Conservation (phyloP, 2,888 invertebrate species). For the Galerucella pusilla region DNA sequence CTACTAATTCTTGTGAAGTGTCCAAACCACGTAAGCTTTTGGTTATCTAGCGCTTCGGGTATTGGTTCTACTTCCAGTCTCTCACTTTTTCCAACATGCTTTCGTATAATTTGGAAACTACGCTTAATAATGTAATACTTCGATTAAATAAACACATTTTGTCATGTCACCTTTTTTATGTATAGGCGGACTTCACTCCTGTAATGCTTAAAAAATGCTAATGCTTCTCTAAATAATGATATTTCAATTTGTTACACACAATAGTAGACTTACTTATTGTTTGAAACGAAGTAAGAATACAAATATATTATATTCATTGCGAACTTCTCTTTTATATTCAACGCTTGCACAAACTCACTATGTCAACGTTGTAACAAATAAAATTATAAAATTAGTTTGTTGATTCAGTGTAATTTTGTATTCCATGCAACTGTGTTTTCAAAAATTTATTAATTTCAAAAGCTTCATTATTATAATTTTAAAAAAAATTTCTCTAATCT, state of each 20-base stretch:
- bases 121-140: too few species aligned
- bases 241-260: neutral
- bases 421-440: slow-evolving; percentile 9
- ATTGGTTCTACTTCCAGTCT: too few species aligned
- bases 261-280: neutral
- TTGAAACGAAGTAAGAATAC: neutral
- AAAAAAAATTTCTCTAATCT: neutral
- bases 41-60: too few species aligned
- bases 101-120: too few species aligned
- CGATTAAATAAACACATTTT: too few species aligned
- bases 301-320: neutral
- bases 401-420: slow-evolving; percentile 9
- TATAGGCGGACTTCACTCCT: too few species aligned
- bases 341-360: neutral
- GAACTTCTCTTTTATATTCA: neutral
- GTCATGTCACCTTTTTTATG: too few species aligned
- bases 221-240: neutral
- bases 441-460: slow-evolving; percentile 13
- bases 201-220: too few species aligned
- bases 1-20: too few species aligned
- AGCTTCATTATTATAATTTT: slow-evolving; percentile 1
- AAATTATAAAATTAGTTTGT: slow-evolving; percentile 26
- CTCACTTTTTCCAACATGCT: too few species aligned
- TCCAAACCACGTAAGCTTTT: too few species aligned
- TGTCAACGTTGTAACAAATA: slow-evolving; percentile 18